Evolutionary conservation across 2,113 vertebrate species (phyloP), one percentile per base, ranked within the genome.

Genomic region (Poicephalus gulielmi): DNA sequence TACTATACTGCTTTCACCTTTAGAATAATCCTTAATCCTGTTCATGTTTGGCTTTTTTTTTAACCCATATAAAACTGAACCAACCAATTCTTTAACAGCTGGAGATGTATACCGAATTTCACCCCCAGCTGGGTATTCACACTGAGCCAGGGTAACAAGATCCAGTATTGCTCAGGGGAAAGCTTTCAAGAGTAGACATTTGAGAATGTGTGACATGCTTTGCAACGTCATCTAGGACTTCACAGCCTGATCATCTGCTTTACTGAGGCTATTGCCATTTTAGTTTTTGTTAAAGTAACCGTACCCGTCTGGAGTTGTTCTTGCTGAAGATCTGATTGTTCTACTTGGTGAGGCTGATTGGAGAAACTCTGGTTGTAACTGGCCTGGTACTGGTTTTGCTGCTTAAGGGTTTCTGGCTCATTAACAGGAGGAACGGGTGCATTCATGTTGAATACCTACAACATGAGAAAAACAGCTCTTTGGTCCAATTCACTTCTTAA

Each of bases 401-500:
- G 98, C 97, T 99, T 99, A 97, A 99, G 98, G 59, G 98, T 96
- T 92, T 99, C 99, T 93, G 98, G 96, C 97, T 99, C 99, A 95
- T 98, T 98, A 95, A 98, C 98, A 95, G 99, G 98, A 97, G 99
- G 99, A 97, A 99, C 99, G 55, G 99, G 99, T 79, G 99, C 99
- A 82, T 99, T 99, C 98, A 99, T 98, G 96, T 99, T 99, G 97
- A 99, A 99, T 92, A 99, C 99, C 99, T 99, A 62, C 18, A 96
- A 94, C 1, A 43, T 41, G 57, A 94, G 49, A 90, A 79, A 89
- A 60, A 70, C 0, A 89, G 23, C 39, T 30, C 43, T 85, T 76
- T 59, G 52, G 35, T 83, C 39, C 62, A 49, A 63, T 23, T 39
- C 0, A 27, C 18, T 5, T 79, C 94, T 73, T n/a, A 77, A 7